Evolutionary conservation across 2,113 vertebrate species (phyloP).

Genomic region (Hiodon tergisus): DNA sequence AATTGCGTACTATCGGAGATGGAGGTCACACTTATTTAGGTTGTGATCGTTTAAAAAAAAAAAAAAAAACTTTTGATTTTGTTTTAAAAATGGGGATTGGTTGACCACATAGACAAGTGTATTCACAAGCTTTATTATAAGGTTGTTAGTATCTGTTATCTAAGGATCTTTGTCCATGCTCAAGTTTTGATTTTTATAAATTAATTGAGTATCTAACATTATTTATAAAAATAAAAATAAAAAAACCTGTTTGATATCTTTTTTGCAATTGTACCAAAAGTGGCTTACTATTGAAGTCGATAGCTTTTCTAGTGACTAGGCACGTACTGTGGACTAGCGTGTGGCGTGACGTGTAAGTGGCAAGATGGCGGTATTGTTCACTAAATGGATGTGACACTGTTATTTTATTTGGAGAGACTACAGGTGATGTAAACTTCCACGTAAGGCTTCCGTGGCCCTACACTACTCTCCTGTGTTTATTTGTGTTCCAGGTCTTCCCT

Average conservation of each 20-base stretch:
- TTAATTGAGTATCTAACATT: slow-evolving; percentile 79
- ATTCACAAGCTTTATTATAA: slow-evolving; percentile 82
- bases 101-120: slow-evolving; percentile 70
- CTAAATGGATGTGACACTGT: slow-evolving; percentile 73
- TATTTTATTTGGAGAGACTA: slow-evolving; percentile 69
- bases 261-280: slow-evolving; percentile 98
- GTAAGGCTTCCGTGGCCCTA: background rate
- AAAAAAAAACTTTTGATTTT: slow-evolving; percentile 39
- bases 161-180: slow-evolving; percentile 78
- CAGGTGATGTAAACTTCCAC: slow-evolving; percentile 59
- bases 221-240: slow-evolving; percentile 85
- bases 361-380: slow-evolving; percentile 71
- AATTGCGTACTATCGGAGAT: slow-evolving; percentile 15
- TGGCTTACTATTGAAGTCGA: slow-evolving; percentile 92
- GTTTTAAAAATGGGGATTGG: slow-evolving; percentile 67
- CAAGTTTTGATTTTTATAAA: slow-evolving; percentile 83
- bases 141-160: slow-evolving; percentile 78
- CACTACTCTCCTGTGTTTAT: background rate
- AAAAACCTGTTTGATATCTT: slow-evolving; percentile 79
- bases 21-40: slow-evolving; percentile 14
- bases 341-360: slow-evolving; percentile 71
- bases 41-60: slow-evolving; percentile 13
- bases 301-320: slow-evolving; percentile 76
- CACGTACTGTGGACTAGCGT: slow-evolving; percentile 64
- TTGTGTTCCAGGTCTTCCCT: background rate